Conservation (phyloP, 2,797 vertebrate genomes). For the Anguilla megastoma region DNA sequence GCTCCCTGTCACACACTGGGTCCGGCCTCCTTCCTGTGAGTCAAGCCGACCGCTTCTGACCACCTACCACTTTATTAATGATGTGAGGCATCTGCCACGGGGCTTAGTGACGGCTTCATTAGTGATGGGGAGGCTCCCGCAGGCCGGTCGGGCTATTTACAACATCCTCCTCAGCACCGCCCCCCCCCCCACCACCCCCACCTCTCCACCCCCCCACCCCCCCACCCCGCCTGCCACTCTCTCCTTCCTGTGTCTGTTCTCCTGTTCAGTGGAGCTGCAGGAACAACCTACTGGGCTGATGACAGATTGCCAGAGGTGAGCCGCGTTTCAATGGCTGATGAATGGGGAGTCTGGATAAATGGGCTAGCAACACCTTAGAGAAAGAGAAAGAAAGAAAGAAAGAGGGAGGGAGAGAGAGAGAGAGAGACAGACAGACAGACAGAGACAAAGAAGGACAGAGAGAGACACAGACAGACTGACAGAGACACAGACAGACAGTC, state of each 20-base stretch:
- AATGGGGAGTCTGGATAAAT: constrained; percentile 62
- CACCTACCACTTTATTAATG: constrained; percentile 24
- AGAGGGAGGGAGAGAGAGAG: not conserved
- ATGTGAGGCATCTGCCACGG: constrained; percentile 43
- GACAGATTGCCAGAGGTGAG: constrained; percentile 59
- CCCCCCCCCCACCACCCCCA: constrained; percentile 34
- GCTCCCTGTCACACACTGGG: not conserved
- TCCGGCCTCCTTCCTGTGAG: not conserved
- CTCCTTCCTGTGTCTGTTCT: constrained; percentile 51
- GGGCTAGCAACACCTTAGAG: constrained; percentile 42
- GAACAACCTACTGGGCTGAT: constrained; percentile 47
- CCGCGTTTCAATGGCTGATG: constrained; percentile 60
- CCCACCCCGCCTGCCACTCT: constrained; percentile 34
- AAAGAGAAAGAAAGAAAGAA: constrained; percentile 35
- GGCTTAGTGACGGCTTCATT: constrained; percentile 61
- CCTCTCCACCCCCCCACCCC: constrained; percentile 43
- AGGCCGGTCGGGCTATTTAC: constrained; percentile 39
- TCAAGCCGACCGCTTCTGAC: not conserved
- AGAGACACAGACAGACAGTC: constrained; percentile 25
- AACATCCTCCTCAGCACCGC: not conserved
- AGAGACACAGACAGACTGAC: not conserved
- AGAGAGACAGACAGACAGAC: constrained; percentile 9
- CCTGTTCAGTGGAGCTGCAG: constrained; percentile 45
- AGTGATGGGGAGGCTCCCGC: constrained; percentile 52
- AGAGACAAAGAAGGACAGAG: constrained; percentile 27